phyloP scores from a whole-genome alignment of 2,888 invertebrate genomes.

The Macrophya annulata region DNA sequence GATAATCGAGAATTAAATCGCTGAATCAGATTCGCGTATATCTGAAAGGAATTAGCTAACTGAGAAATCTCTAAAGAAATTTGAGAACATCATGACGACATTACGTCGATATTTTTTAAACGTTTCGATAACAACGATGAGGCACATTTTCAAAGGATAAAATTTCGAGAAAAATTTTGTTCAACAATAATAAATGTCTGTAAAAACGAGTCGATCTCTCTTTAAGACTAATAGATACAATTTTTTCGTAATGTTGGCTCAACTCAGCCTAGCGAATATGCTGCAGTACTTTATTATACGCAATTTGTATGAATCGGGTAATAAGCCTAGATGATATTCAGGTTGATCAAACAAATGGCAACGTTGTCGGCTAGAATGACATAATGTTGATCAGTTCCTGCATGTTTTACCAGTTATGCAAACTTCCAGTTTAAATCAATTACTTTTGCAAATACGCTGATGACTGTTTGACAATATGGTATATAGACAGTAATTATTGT shows the following conservation, averaged over 20 bases:
- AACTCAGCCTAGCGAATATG: not conserved
- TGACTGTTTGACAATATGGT: constrained; percentile 44
- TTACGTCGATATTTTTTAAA: constrained; percentile 18
- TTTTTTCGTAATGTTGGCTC: not conserved
- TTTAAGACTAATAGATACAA: not conserved
- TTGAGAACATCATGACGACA: constrained; percentile 19
- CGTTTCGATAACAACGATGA: not conserved
- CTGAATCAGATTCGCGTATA: not conserved
- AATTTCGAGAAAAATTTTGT: not conserved
- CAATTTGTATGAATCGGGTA: constrained; percentile 38
- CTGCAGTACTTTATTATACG: constrained; percentile 30
- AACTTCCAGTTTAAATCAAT: constrained; percentile 45
- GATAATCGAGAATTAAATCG: not conserved
- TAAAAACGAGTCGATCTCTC: constrained; percentile 13
- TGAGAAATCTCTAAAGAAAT: constrained; percentile 9
- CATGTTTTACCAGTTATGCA: constrained; percentile 29
- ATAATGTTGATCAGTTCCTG: constrained; percentile 2
- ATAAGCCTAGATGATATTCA: constrained; percentile 21
- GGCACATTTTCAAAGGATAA: too few relatives aligned
- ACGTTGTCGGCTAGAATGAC: constrained; percentile 26
- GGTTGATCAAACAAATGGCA: constrained; percentile 33
- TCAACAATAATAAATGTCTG: not conserved
- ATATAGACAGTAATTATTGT: constrained; percentile 14
- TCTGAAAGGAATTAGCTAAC: not conserved
- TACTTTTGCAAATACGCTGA: constrained; percentile 48